Evolutionary conservation across 2,888 invertebrate species (phyloP), one percentile per base, ranked within the genome.

Genomic region (Hirtodrosophila trivittata): DNA sequence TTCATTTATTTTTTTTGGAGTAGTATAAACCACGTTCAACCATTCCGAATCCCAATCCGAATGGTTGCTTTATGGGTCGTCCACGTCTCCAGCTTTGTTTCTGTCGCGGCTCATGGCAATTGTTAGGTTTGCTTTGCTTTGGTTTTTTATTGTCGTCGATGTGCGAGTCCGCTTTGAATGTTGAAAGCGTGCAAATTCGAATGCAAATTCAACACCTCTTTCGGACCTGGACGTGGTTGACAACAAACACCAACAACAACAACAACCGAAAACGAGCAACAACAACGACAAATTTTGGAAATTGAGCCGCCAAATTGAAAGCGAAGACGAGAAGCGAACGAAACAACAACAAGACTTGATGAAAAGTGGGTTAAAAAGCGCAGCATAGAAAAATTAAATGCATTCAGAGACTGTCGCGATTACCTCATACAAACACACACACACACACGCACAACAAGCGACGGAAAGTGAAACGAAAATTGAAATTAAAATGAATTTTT

Each of bases 171-270:
- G 51, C 58, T 77, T 67, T 60, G 69, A 74, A 75, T 75, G 84
- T 81, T 83, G 84, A 77, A 81, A 82, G 84, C 82, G 82, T 84
- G 82, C 82, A 84, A 84, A 82, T 76, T 75, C 71, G 78, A 77
- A 80, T 76, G 82, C 85, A 84, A 84, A 82, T 82, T 78, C 65
- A 82, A 82, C 82, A 82, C 85, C 76, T 75, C 76, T 66, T 74
- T 21, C 5, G 18, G 18, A 21, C 18, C 3, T 21, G 18, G 60
- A 52, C 60, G 62, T 64, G 69, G 66, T 66, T 70, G 70, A 72
- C 75, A 70, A 57, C 69, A 58, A 42, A 10, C 32, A 46, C 28
- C 9, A 28, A 7, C 28, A 28, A 28, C 8, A 56, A 41, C 33
- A 45, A 26, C 35, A 21, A 21, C n/a, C n/a, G n/a, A n/a, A n/a